Evolutionary conservation across 2,797 vertebrate genomes (phyloP), one percentile per base, ranked within the genome.

Genomic region (Anguilla megastoma): DNA sequence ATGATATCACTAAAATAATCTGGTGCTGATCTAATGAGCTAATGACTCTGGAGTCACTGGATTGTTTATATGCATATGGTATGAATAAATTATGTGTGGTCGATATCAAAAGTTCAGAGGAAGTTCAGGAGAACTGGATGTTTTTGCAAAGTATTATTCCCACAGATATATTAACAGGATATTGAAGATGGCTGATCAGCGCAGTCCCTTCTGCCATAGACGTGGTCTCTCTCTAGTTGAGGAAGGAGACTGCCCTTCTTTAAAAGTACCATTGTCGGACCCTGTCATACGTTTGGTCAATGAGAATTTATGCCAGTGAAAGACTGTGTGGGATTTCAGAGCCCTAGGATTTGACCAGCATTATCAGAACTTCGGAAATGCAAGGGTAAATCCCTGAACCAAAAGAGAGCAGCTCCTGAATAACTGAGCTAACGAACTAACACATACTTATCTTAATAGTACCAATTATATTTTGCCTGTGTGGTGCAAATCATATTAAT

Each of bases 401-500:
- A 30, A 76, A 76, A 45, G 66, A 33, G 41, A 9, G 48, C 21
- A 54, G 69, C 18, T 14, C 69, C 36, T 86, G 69, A 74, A 86
- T 76, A 86, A 86, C 76, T 86, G 48, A 54, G 52, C 63, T 3
- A 86, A 74, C 7, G 27, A 45, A 86, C 48, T 8, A 86, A 74
- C 52, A 24, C 74, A 18, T 16, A 52, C 3, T 74, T 33, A 71
- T 76, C 85, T 76, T 86, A 2, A 52, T 66, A 48, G 69, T 86
- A 76, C 50, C 48, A 86, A 86, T 86, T 74, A 86, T 86, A 74
- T 56, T 76, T 76, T 54, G 48, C 63, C 24, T 16, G 45, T 76
- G 69, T 74, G 54, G 27, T 52, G 24, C 12, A 18, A 86, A 9
- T 52, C n/a, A 74, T 74, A 16, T 74, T 27, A 86, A 74, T 21